Percentiles rank a stretch among this genome's conserved stretches.
phyloP scores from a whole-genome alignment of 2,888 invertebrate genomes.

The Euplagia quadripunctaria region DNA sequence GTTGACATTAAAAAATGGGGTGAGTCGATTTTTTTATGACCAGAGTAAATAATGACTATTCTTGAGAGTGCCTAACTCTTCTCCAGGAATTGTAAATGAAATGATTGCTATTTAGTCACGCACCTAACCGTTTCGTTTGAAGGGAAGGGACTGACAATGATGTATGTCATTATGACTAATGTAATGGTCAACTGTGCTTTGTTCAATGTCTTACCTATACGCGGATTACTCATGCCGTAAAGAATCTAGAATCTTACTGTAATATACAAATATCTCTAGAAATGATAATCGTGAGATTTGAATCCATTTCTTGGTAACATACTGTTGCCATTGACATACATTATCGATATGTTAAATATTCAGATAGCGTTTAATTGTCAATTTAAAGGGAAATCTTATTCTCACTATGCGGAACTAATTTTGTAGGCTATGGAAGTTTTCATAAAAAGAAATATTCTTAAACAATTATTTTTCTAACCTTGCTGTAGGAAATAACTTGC shows the following conservation, averaged over 20 bases:
- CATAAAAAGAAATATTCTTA: too few species aligned
- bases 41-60: neutral
- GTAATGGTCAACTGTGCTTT: constrained; percentile 41
- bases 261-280: constrained; percentile 8
- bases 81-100: constrained; percentile 35
- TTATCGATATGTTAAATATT: neutral
- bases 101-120: constrained; percentile 45
- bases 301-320: constrained; percentile 5
- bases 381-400: too few species aligned
- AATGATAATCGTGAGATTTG: constrained; percentile 21
- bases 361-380: too few species aligned
- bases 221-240: constrained; percentile 36
- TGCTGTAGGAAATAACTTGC: too few species aligned
- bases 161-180: constrained; percentile 50
- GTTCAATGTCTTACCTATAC: constrained; percentile 29
- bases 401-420: too few species aligned
- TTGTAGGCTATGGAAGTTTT: too few species aligned
- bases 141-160: constrained; percentile 49
- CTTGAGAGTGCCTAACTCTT: neutral
- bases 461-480: too few species aligned
- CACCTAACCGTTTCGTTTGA: constrained; percentile 46
- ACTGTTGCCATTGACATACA: constrained; percentile 4
- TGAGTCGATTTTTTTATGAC: too few species aligned
- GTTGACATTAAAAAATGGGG: too few species aligned
- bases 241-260: constrained; percentile 30